Evolutionary conservation across 2,113 vertebrate genomes (phyloP).

Genomic region (Perognathus longimembris): DNA sequence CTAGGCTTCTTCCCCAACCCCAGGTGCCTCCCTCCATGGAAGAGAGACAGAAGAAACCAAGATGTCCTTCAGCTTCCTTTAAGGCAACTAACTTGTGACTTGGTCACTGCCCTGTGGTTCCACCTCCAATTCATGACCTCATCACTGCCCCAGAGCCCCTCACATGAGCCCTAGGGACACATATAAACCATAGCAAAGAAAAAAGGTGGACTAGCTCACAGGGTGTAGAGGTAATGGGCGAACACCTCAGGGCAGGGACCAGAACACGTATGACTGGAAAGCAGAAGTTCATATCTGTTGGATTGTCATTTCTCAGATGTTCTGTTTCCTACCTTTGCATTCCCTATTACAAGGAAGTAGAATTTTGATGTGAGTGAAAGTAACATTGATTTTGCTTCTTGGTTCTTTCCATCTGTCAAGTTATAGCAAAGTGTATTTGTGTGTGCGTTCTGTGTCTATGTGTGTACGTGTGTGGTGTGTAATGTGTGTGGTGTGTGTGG

Average conservation of each 20-base stretch:
- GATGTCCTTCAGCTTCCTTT: background rate
- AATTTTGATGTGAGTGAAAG: slow-evolving; percentile 33
- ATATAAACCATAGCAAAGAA: background rate
- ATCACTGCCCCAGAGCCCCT: background rate
- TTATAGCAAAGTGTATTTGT: background rate
- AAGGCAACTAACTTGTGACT: background rate
- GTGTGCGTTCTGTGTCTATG: too few species aligned
- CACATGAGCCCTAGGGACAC: too few species aligned
- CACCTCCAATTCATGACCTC: background rate
- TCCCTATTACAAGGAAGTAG: background rate
- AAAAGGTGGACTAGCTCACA: background rate
- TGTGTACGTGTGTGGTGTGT: too few species aligned
- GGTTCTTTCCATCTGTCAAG: background rate
- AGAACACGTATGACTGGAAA: background rate
- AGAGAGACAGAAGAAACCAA: background rate
- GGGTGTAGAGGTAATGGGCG: too few species aligned
- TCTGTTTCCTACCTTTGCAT: background rate
- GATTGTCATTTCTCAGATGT: background rate
- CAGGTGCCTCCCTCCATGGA: background rate
- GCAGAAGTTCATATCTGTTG: background rate
- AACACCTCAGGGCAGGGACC: background rate
- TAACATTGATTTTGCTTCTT: slow-evolving; percentile 24
- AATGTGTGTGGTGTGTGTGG: too few species aligned
- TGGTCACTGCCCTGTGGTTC: background rate
- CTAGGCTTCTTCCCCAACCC: too few species aligned